phyloP scores from a whole-genome alignment of 2,113 vertebrate genomes.

The Pygoscelis adeliae region DNA sequence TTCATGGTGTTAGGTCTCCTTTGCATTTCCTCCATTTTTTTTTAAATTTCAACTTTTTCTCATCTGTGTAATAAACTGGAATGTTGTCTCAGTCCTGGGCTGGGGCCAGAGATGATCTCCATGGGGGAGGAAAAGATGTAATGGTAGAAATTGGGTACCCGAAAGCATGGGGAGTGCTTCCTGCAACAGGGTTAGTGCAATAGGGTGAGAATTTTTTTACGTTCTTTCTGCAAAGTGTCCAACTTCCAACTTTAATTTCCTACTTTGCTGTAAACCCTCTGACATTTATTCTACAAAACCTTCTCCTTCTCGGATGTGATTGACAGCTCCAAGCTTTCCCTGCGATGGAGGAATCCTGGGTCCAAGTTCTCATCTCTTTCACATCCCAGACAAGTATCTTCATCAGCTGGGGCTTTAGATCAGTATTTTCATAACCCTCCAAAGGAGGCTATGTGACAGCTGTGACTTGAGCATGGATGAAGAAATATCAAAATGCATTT shows the following conservation, averaged over 20 bases:
- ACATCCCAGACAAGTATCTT: neutral
- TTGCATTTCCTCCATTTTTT: neutral
- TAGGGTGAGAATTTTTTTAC: neutral
- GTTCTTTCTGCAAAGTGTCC: neutral
- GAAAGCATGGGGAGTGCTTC: neutral
- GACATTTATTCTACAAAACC: neutral
- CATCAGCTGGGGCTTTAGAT: neutral
- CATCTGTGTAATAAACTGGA: neutral
- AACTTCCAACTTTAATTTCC: neutral
- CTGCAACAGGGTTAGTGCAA: neutral
- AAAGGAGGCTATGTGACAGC: neutral
- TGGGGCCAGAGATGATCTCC: neutral
- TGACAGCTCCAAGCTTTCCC: neutral
- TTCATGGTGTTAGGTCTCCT: neutral
- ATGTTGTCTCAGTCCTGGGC: neutral
- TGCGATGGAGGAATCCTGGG: fast-evolving
- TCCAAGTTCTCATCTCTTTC: neutral
- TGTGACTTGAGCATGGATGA: neutral
- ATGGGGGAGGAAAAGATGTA: neutral
- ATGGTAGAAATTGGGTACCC: neutral
- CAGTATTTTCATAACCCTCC: neutral
- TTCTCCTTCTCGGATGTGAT: neutral
- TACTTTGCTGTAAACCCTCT: neutral
- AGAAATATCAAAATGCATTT: neutral
- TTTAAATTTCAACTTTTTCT: neutral